Base-by-base conservation (phyloP, 2,888 invertebrate genomes). In the Phania funesta region DNA sequence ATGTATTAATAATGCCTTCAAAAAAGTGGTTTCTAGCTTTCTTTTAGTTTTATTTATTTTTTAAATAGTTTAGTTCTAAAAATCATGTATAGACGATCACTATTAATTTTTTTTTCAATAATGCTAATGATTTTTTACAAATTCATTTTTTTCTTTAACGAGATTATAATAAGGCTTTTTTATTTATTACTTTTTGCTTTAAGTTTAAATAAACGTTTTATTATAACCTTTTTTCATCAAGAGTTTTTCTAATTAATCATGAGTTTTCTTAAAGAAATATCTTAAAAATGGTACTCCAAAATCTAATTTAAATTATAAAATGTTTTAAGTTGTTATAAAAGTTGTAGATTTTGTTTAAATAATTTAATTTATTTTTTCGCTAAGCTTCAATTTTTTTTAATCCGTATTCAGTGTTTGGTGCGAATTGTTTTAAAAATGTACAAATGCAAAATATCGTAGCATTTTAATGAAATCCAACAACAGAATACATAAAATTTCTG, bases 81-180 rank as follows among this genome's bases (percentile, higher is more conserved):
- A 75, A 65, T 70, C 73, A 74, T 82, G 64, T 32, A 35, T 44
- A 8, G 35, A 20, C 60, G 70, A 35, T 32, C 54, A 46, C 62
- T 62, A 46, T 62, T 60, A 54, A 50, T 46, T 76, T 71, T 76
- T 32, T 9, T 13, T 79, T 84, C 71, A 85, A 79, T 86, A 87
- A 75, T 54, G 65, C 62, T 78, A 67, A 64, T 76, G 35, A 58
- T 81, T 88, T 84, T 83, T 81, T 84, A 84, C 80, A 85, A 83
- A 84, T 81, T 83, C 58, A 80, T 81, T 83, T 79, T 86, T 26
- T 46, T 83, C 84, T 84, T 85, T 80, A 84, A 83, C 77, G 84
- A 84, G 82, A 84, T 84, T 84, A 86, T 85, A 77, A 83, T 79
- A 84, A 84, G 85, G 84, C 84, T 83, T 84, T 84, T 80, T 80